Evolutionary conservation across 1,140 invertebrate species (phyloP).

Genomic region (Akabosia matsudoensis): DNA sequence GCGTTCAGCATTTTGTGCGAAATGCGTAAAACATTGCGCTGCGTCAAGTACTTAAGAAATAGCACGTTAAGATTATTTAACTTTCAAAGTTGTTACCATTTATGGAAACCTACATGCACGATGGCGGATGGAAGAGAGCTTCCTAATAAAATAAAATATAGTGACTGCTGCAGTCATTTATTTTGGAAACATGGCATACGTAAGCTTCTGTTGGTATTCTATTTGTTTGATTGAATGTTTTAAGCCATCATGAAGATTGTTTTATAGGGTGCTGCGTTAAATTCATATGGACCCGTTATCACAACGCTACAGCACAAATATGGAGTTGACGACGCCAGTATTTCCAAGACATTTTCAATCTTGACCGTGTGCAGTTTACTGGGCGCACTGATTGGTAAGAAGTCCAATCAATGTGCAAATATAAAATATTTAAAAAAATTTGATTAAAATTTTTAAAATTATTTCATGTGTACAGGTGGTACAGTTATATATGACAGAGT

Average conservation of each 20-base stretch:
- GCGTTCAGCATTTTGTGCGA: too few relatives aligned
- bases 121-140: too few relatives aligned
- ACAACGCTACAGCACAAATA: not conserved
- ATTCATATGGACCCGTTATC: not conserved
- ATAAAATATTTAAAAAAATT: not conserved
- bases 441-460: not conserved
- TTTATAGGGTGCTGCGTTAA: constrained; percentile 13
- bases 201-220: not conserved
- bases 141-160: too few relatives aligned
- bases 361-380: not conserved
- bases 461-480: not conserved
- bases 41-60: too few relatives aligned
- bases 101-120: too few relatives aligned
- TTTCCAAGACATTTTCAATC: not conserved
- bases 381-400: not conserved
- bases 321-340: not conserved
- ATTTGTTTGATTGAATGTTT: not conserved
- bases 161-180: not conserved
- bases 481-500: constrained; percentile 21
- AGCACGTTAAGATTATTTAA: too few relatives aligned
- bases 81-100: too few relatives aligned
- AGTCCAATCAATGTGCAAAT: too few relatives aligned
- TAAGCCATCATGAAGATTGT: not conserved
- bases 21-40: too few relatives aligned
- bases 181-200: not conserved